Evolutionary conservation across 1,140 invertebrate genomes (phyloP).

Genomic region (Spodoptera litura): DNA sequence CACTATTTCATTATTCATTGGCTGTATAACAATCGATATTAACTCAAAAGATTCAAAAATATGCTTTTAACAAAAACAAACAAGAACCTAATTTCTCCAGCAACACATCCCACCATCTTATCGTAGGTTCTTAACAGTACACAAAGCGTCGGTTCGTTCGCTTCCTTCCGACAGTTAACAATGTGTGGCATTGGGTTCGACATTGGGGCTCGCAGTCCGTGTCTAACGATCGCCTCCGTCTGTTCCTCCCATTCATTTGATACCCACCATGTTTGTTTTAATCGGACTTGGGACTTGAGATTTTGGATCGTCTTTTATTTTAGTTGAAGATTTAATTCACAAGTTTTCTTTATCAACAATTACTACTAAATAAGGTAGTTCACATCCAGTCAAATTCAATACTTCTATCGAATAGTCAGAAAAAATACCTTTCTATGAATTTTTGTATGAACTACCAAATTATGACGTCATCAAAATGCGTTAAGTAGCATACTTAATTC

Average conservation of each 20-base stretch:
- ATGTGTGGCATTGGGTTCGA: conserved; percentile 81
- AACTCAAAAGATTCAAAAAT: not conserved
- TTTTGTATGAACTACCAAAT: too few species aligned
- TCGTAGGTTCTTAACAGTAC: conserved; percentile 23
- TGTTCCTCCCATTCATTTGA: conserved; percentile 77
- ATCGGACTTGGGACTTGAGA: conserved; percentile 24
- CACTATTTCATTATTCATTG: not conserved
- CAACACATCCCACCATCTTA: conserved; percentile 19
- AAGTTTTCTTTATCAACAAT: too few species aligned
- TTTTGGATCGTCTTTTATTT: conserved; percentile 29
- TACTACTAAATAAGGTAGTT: too few species aligned
- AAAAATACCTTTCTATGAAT: too few species aligned
- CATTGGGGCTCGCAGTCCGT: conserved; percentile 72
- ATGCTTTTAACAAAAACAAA: not conserved
- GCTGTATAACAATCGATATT: not conserved
- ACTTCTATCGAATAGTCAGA: too few species aligned
- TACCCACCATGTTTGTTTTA: conserved; percentile 47
- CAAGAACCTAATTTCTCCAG: conserved; percentile 46
- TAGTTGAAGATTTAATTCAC: too few species aligned
- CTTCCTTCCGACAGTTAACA: conserved; percentile 82
- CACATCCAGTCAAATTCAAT: too few species aligned
- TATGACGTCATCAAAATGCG: too few species aligned
- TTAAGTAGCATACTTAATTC: too few species aligned
- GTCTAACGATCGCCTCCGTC: conserved; percentile 73
- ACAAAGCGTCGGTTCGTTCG: conserved; percentile 70